phyloP scores from a whole-genome alignment of 2,113 vertebrate species.

The Burhinus bistriatus region DNA sequence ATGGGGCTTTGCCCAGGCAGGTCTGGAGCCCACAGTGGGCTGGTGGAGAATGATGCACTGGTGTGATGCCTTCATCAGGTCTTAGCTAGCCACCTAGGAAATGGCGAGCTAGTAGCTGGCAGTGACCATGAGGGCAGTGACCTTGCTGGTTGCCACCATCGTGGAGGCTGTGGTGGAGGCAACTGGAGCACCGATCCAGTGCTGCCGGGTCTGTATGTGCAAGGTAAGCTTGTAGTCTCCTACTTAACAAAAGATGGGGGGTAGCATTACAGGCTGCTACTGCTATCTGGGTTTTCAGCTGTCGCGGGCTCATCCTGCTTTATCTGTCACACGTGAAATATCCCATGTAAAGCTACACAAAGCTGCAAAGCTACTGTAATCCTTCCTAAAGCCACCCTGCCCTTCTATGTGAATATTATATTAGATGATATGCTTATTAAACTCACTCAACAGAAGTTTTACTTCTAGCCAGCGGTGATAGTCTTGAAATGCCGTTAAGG shows the following conservation, averaged over 20 bases:
- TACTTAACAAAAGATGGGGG: background rate
- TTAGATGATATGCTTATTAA: constrained; percentile 61
- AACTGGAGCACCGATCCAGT: background rate
- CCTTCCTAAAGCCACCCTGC: constrained; percentile 28
- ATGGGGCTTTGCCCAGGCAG: background rate
- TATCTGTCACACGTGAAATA: constrained; percentile 36
- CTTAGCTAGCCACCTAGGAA: background rate
- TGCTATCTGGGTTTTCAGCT: background rate
- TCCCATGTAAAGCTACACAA: constrained; percentile 46
- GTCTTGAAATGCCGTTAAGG: background rate
- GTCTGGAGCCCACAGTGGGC: background rate
- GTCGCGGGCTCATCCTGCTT: background rate
- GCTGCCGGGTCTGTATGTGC: rapidly evolving
- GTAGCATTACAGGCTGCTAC: background rate
- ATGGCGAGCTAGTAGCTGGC: background rate
- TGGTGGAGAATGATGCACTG: background rate
- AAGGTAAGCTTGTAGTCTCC: background rate
- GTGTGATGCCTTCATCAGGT: background rate
- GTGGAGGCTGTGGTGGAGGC: background rate
- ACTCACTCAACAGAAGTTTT: constrained; percentile 3
- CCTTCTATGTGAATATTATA: background rate
- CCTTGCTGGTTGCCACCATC: background rate
- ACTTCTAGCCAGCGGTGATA: background rate
- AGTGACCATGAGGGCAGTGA: background rate
- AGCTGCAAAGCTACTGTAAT: constrained; percentile 58